Percentiles rank a stretch among this genome's conserved stretches.
These are phyloP conservation scores for Galerucella nymphaeae DNA, from an alignment of 2,888 invertebrate species.

Conservation along the genomic window DNA sequence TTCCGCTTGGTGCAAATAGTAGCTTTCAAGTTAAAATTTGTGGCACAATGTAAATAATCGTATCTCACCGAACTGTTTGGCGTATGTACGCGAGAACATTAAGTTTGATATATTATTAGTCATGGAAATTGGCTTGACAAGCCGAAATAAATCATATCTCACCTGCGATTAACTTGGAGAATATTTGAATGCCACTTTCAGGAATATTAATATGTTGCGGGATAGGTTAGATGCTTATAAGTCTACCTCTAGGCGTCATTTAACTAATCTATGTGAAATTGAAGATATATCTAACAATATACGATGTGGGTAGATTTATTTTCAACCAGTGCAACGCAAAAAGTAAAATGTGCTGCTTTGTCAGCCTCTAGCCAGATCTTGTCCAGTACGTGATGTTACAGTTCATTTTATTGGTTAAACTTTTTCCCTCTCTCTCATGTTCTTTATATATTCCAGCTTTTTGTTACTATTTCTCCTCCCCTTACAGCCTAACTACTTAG, in stretches of 20 bases:
- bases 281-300: background rate
- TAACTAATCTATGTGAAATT: constrained; percentile 15
- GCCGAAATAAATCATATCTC: constrained; percentile 60
- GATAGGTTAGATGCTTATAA: constrained; percentile 4
- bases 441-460: too few relatives aligned
- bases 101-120: constrained; percentile 59
- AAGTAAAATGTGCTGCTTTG: too few relatives aligned
- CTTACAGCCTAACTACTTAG: too few relatives aligned
- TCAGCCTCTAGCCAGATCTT: too few relatives aligned
- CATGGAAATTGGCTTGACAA: constrained; percentile 56
- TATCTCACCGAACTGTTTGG: constrained; percentile 18
- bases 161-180: constrained; percentile 61
- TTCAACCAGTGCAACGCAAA: background rate
- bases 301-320: background rate
- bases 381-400: too few relatives aligned
- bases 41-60: background rate
- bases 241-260: constrained; percentile 13
- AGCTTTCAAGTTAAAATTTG: background rate
- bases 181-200: constrained; percentile 61
- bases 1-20: background rate
- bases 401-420: too few relatives aligned
- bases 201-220: constrained; percentile 59
- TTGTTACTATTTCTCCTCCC: too few relatives aligned
- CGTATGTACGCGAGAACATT: constrained; percentile 7
- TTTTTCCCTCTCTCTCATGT: too few relatives aligned